Evolutionary conservation across 2,113 vertebrate genomes (phyloP), one percentile per base, ranked within the genome.

Genomic region (Dendrocopos noguchii): DNA sequence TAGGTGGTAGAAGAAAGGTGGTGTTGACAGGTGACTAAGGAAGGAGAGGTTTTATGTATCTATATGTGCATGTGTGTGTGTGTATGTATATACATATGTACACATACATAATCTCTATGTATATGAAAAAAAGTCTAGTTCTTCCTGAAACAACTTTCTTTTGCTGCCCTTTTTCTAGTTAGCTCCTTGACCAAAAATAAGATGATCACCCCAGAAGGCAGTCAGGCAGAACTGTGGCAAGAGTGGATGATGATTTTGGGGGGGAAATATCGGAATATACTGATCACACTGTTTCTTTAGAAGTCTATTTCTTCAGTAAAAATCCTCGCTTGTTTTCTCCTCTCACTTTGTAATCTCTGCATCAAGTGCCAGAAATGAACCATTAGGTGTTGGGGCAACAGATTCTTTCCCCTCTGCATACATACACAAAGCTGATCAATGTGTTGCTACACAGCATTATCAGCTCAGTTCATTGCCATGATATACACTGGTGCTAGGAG

Each of bases 41-140:
- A 95, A 95, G 87, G 12, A 93, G 46, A 94, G 50, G 87, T 70
- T 88, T 84, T 86, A 87, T 91, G 88, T 61, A 47, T 61, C 21
- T 46, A 24, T 17, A 28, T 14, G 16, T 4, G 17, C 5, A 7
- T 3, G 29, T 2, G n/a, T 18, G 57, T n/a, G n/a, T n/a, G n/a
- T 28, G 27, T 42, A 19, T 28, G 11, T 20, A 59, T 17, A 19
- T n/a, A n/a, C 10, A 66, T 29, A 50, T 21, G 22, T 11, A 52
- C 24, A 52, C 22, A 52, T 25, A 52, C 24, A 52, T 52, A 52
- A 52, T 25, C 50, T 52, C 50, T 67, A 24, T 24, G 34, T 34
- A 15, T 15, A 61, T 24, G 47, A 33, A 44, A 42, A 31, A 78
- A 97, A 94, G 80, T 77, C 84, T 34, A 77, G 80, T 66, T 52